Conservation (phyloP, 2,797 vertebrate species). For the Clarias pachynema region DNA sequence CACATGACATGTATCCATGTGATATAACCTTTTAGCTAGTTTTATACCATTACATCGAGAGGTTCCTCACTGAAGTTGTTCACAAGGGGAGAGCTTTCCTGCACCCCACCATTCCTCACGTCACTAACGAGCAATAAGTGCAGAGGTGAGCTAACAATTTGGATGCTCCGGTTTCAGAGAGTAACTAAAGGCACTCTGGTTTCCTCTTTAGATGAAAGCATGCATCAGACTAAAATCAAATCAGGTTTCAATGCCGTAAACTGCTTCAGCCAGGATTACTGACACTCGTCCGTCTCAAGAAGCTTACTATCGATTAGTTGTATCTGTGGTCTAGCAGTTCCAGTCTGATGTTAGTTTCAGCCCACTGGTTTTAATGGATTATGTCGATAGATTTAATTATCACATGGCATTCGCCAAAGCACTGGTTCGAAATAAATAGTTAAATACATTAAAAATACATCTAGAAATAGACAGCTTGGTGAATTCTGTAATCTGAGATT, state of each 20-base stretch:
- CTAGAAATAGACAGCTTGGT: neutral
- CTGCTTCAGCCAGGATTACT: neutral
- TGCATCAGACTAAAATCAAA: neutral
- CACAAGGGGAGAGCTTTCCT: neutral
- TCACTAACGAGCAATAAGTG: neutral
- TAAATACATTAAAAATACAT: neutral
- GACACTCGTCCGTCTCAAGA: neutral
- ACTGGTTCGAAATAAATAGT: neutral
- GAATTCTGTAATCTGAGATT: too few species aligned
- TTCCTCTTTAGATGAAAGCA: slow-evolving; percentile 1
- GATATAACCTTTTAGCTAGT: neutral
- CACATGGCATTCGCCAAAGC: neutral
- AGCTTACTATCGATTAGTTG: neutral
- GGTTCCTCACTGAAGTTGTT: neutral
- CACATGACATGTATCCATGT: neutral
- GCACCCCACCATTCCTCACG: slow-evolving; percentile 4
- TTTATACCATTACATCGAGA: neutral
- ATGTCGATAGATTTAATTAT: neutral
- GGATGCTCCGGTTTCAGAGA: neutral
- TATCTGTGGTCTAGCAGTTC: neutral
- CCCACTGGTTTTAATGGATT: neutral
- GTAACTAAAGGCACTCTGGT: neutral
- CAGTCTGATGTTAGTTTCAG: neutral
- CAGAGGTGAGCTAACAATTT: neutral
- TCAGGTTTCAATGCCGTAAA: slow-evolving; percentile 10